phyloP scores from a whole-genome alignment of 2,888 invertebrate species.

The Eremobia ochroleuca region DNA sequence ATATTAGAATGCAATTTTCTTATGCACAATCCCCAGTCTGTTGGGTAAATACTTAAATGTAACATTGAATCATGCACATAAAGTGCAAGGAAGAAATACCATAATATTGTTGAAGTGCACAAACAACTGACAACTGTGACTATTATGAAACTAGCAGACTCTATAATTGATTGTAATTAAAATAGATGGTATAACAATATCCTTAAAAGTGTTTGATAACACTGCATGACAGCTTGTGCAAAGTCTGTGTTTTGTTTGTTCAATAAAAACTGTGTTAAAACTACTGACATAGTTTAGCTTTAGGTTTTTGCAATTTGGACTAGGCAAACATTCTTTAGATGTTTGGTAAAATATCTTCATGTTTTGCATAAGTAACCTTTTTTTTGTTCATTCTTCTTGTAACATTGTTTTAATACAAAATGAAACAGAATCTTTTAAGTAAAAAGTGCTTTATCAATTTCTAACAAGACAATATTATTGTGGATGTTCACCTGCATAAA shows the following conservation, averaged over 20 bases:
- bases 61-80: not conserved
- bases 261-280: slow-evolving; percentile 39
- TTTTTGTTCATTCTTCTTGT: not conserved
- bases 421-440: not conserved
- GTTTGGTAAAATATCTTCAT: not conserved
- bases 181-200: slow-evolving; percentile 14
- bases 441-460: not conserved
- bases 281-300: slow-evolving; percentile 20
- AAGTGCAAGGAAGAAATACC: not conserved
- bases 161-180: slow-evolving; percentile 1
- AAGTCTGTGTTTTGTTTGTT: slow-evolving; percentile 28
- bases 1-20: not conserved
- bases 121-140: slow-evolving; percentile 27
- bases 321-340: slow-evolving; percentile 26
- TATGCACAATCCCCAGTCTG: not conserved
- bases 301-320: slow-evolving; percentile 24
- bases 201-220: slow-evolving; percentile 28
- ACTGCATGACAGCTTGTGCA: slow-evolving; percentile 13
- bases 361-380: not conserved
- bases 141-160: slow-evolving; percentile 14
- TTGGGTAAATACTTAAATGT: not conserved
- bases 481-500: not conserved
- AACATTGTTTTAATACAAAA: not conserved
- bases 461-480: not conserved
- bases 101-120: slow-evolving; percentile 7